Evolutionary conservation across 2,888 invertebrate species (phyloP), one percentile per base, ranked within the genome.

Genomic region (Apotomis betuletana): DNA sequence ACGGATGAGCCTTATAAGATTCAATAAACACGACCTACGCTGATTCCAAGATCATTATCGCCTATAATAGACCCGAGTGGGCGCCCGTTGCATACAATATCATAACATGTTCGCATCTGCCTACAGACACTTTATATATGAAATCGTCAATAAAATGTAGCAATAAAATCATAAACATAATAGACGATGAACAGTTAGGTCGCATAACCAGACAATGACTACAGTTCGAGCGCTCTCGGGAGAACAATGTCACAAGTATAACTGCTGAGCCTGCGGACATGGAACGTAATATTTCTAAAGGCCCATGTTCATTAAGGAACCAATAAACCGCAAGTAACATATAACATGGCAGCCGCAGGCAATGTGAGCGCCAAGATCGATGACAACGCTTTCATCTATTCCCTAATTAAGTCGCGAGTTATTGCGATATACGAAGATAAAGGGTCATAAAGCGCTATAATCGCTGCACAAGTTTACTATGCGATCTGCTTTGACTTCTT

Each of bases 21-120:
- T 81, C 83, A 87, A 89, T 89, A 90, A 90, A 88, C 87, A 84
- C 90, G 82, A 85, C 92, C 91, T 90, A 92, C 91, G 88, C 87
- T 78, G 85, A 85, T 85, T 85, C 85, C 85, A 87, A 88, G 90
- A 90, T 90, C 91, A 92, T 91, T 91, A 91, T 89, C 88, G 86
- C 75, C 80, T 83, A 80, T 81, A 85, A 81, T 72, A 63, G 52
- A 57, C 78, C 70, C 70, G 78, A 82, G 90, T 90, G 85, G 90
- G 90, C 81, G 90, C 83, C 74, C 82, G 81, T 85, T 87, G 85
- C 87, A 85, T 87, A 87, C 89, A 88, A 88, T 90, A 90, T 89
- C 85, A 88, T 85, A 88, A 87, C 82, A 80, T 77, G 79, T 58
- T 65, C 69, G 13, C 61, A 61, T 55, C 74, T 67, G 68, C 72